Conservation (phyloP, 2,113 vertebrate genomes). For the Phyllopteryx taeniolatus region DNA sequence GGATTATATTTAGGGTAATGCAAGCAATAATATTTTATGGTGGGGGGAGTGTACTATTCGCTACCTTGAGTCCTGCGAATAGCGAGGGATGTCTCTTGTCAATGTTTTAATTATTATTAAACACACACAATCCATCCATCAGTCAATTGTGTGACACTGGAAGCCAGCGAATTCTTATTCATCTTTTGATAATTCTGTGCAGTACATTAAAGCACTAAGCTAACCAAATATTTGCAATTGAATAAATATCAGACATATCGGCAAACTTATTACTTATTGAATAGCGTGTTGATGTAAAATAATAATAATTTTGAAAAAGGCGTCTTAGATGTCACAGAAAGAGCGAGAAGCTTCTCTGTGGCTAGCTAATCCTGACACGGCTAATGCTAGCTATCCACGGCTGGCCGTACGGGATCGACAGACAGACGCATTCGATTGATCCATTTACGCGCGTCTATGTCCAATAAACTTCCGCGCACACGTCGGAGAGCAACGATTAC, state of each 20-base stretch:
- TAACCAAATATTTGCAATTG: neutral
- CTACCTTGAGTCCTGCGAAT: neutral
- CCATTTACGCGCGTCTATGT: neutral
- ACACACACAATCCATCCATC: too few relatives aligned
- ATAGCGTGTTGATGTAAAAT: too few relatives aligned
- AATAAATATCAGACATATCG: too few relatives aligned
- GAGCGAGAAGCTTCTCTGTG: conserved; percentile 14
- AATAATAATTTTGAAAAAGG: neutral
- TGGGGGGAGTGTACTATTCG: neutral
- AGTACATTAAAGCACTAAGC: conserved; percentile 18
- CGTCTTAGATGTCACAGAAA: conserved; percentile 3
- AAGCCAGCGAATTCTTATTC: neutral
- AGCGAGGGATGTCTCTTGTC: neutral
- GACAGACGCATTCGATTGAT: conserved; percentile 55
- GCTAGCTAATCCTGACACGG: conserved; percentile 62
- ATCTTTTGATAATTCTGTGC: neutral
- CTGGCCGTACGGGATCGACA: conserved; percentile 36
- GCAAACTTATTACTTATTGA: neutral
- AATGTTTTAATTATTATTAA: too few relatives aligned
- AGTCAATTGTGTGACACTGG: neutral
- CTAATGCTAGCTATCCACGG: conserved; percentile 59
- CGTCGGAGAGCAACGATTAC: neutral
- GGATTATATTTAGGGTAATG: neutral
- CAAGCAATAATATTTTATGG: neutral
- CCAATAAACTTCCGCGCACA: neutral